These are phyloP conservation scores for Pseudopleuronectes americanus DNA, from an alignment of 2,797 vertebrate species.

Conservation along the genomic window DNA sequence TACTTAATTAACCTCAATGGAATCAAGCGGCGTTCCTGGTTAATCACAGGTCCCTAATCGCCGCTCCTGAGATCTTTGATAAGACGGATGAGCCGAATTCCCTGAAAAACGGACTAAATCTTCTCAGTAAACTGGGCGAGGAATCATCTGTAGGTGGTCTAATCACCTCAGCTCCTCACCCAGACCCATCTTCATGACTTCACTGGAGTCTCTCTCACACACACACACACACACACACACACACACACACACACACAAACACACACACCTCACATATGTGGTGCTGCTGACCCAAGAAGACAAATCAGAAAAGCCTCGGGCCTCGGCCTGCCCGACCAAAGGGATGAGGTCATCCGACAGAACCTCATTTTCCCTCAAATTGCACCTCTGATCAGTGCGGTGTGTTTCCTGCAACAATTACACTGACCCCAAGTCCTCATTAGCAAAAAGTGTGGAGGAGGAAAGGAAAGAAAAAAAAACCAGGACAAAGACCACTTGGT, in stretches of 20 bases:
- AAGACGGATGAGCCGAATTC: slow-evolving; percentile 46
- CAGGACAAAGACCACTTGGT: slow-evolving; percentile 73
- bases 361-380: slow-evolving; percentile 86
- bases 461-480: slow-evolving; percentile 29
- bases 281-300: slow-evolving; percentile 80
- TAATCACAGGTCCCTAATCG: slow-evolving; percentile 66
- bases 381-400: slow-evolving; percentile 83
- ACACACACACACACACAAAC: slow-evolving; percentile 11
- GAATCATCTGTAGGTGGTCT: slow-evolving; percentile 77
- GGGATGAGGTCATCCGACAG: slow-evolving; percentile 82
- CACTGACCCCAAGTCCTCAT: slow-evolving; percentile 83
- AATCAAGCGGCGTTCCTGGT: slow-evolving; percentile 59
- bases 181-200: slow-evolving; percentile 72
- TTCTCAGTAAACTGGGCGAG: slow-evolving; percentile 29
- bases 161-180: slow-evolving; percentile 71
- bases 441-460: slow-evolving; percentile 77
- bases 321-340: slow-evolving; percentile 74
- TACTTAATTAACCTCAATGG: slow-evolving; percentile 56
- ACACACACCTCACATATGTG: slow-evolving; percentile 68
- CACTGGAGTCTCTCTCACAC: slow-evolving; percentile 43
- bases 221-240: slow-evolving; percentile 44
- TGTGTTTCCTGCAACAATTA: slow-evolving; percentile 87
- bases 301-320: slow-evolving; percentile 78
- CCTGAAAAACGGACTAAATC: slow-evolving; percentile 54
- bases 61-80: slow-evolving; percentile 63